Percentiles rank a stretch among this genome's conserved stretches.
These are phyloP conservation scores for Oxyura jamaicensis DNA, from an alignment of 2,113 vertebrate species.

Conservation along the genomic window DNA sequence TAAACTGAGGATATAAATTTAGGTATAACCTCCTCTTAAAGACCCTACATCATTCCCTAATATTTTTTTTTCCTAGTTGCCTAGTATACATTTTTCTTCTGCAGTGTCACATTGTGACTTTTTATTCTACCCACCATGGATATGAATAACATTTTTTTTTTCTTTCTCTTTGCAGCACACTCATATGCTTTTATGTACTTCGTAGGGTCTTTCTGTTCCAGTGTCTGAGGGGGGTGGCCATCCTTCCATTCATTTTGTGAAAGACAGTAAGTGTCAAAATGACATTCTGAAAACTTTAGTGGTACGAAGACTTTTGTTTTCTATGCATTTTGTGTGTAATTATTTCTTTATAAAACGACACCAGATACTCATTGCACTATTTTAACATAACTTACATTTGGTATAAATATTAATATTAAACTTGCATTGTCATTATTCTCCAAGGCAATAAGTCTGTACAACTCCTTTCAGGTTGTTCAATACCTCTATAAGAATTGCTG, in stretches of 20 bases:
- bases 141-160: not conserved
- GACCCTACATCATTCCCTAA: not conserved
- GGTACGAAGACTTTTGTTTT: not conserved
- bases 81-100: not conserved
- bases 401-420: not conserved
- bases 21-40: not conserved
- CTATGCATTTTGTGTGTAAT: not conserved
- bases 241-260: not conserved
- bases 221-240: not conserved
- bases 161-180: not conserved
- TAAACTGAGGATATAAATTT: not conserved
- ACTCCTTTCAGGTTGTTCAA: not conserved
- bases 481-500: not conserved
- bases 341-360: not conserved
- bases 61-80: not conserved
- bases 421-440: not conserved
- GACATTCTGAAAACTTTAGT: not conserved
- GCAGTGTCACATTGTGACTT: not conserved
- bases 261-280: not conserved
- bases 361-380: not conserved
- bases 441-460: not conserved
- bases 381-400: not conserved
- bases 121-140: not conserved
- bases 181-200: not conserved
- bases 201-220: not conserved